Evolutionary conservation across 2,113 vertebrate genomes (phyloP), one percentile per base, ranked within the genome.

Genomic region (Psettodes erumei): DNA sequence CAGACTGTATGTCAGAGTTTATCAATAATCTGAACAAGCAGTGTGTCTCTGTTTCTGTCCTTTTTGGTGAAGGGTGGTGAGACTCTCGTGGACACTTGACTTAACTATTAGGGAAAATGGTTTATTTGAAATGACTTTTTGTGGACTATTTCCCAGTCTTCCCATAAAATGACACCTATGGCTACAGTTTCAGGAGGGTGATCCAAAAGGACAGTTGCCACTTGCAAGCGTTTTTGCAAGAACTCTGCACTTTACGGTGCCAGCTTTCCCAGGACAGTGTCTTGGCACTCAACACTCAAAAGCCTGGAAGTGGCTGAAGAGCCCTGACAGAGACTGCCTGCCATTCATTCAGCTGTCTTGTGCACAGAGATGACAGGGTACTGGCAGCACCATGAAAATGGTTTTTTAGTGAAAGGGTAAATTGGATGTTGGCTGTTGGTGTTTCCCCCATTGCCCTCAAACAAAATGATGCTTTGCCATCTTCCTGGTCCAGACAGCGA

Each of bases 361-460:
- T 79, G 15, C 30, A 55, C 33, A 27, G 23, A 48, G 72, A 72
- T 72, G 68, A 69, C 51, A 72, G 66, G 64, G 51, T 16, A 33
- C 48, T 54, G 40, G 65, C 76, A 75, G 53, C 45, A 40, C 37
- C 40, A 35, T 55, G 45, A 66, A 77, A 70, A 71, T 54, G 21
- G 47, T 61, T 32, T 48, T 65, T 73, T 15, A 74, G 32, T 54
- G 15, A 85, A 65, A 77, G 53, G 64, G 50, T 60, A 74, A 73
- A 59, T 61, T 4, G 6, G 21, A 69, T 74, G 63, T 63, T 73
- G 64, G 64, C 74, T 47, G 45, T 69, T 56, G 0, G 23, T 42
- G 21, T 25, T 62, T 55, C 42, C n/a, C 51, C 38, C 16, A 19
- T 27, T 67, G 56, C 58, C 33, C 54, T 82, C 3, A 2, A 81